Evolutionary conservation across 2,797 vertebrate species (phyloP), one percentile per base, ranked within the genome.

Genomic region (Capromys pilorides): DNA sequence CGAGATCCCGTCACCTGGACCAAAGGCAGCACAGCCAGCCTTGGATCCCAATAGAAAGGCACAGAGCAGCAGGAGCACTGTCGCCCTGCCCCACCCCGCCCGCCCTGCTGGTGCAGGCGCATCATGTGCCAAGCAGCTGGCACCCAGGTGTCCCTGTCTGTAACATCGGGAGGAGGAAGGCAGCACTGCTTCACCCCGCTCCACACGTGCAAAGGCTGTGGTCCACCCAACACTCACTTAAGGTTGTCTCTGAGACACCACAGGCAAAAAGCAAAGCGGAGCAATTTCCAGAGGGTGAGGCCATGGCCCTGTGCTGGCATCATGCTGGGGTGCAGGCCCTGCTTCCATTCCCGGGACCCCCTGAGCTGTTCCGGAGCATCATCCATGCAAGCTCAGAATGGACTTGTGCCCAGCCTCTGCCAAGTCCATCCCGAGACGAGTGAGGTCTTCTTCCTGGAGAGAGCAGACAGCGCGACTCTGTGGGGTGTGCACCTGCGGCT

Each of bases 331-430:
- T 18, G 26, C n/a, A 31, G 73, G 73, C 73, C 73, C 73, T 16
- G 41, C 2, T 14, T 16, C 69, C 36, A 3, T 16, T 10, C 13
- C 41, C 24, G 5, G 41, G 24, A 75, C 11, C 41, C 19, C 13
- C 12, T 45, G 73, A 28, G 73, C 6, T 2, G 0, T 96, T 95
- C 12, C 10, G 59, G 36, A 82, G 95, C 89, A 88, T 93, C 95
- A 86, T 94, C 87, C 97, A 5, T 91, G 81, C 64, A 79, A 92
- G 12, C 61, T 96, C 59, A 45, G 73, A 78, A 73, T 93, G 83
- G 49, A 39, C 82, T 82, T 88, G 95, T 49, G 90, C 73, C 81
- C 4, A 49, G 57, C 59, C 8, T 33, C n/a, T 75, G 77, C 18
- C 1, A 59, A 7, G 0, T 92, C 67, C 88, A 89, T 92, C 67